Conservation (phyloP, 2,797 vertebrate species). For the Phalanger gymnotis region DNA sequence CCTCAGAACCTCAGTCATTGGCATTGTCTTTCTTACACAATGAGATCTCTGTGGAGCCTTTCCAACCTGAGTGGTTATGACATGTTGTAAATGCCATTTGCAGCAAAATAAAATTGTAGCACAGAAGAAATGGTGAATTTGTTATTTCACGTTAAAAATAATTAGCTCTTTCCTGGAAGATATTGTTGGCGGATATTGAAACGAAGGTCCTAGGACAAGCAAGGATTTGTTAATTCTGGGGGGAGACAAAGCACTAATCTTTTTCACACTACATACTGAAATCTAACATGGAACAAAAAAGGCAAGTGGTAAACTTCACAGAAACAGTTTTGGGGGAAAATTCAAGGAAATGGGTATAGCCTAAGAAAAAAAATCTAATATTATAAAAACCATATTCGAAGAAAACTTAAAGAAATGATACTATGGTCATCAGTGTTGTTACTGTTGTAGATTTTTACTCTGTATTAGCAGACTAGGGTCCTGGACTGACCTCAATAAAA, state of each 20-base stretch:
- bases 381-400: conserved; percentile 32
- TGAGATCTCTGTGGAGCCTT: background rate
- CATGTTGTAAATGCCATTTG: background rate
- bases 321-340: conserved; percentile 8
- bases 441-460: background rate
- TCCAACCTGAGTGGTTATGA: conserved; percentile 13
- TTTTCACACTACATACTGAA: background rate
- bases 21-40: background rate
- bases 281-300: background rate
- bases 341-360: background rate
- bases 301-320: background rate
- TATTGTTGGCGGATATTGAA: background rate
- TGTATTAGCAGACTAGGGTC: background rate
- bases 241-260: background rate
- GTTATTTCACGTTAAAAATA: background rate
- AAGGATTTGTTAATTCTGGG: background rate
- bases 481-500: background rate
- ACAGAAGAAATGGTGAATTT: background rate
- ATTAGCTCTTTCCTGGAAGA: background rate
- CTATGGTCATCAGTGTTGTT: background rate
- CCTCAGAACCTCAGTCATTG: conserved; percentile 54
- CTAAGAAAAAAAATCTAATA: background rate
- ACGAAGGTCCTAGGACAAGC: background rate
- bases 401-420: conserved; percentile 19
- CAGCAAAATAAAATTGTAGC: conserved; percentile 7